Base-by-base conservation (phyloP, 2,113 vertebrate genomes). In the Spea multiplicata region DNA sequence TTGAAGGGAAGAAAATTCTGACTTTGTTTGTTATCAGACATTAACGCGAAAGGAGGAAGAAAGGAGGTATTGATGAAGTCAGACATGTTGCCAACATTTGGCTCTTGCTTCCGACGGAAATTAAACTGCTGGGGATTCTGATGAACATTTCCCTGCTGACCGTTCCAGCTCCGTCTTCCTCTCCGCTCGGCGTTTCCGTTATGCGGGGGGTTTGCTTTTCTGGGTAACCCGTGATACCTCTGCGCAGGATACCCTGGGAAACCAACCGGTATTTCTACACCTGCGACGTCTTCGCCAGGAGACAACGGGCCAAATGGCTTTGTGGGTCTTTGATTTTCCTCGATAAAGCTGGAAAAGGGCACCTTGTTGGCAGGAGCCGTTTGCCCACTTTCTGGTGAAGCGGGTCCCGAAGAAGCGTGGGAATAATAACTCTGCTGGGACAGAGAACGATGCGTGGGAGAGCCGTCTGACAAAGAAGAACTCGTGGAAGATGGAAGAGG, bases 51-150 rank as follows among this genome's bases (percentile, higher is more conserved):
- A 61, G 64, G 79, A 55, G 84, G 86, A 72, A 57, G 84, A 71
- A 85, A 83, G 80, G 86, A 86, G 81, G 86, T 82, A 17, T 77
- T 88, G 82, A 86, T 83, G 72, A 88, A 86, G 8, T 87, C 86
- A 46, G 85, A 80, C 84, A 82, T 3, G 16, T 47, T 84, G 6
- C 74, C 81, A 5, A 76, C 3, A 0, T n/a, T 83, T 5, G 82
- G 85, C 0, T 87, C 79, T 0, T 46, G 84, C 0, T 75, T 84
- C 52, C 73, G 86, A 0, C 0, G 75, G 49, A 84, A 81, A 1
- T 0, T 65, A 66, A 82, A 81, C 1, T 82, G 85, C 5, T 79
- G 82, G 13, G 0, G 69, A 30, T 66, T 83, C 1, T 67, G 81
- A 14, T 68, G 1, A 0, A 30, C 0, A 0, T 10, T 74, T 0